Base-by-base conservation (phyloP, 2,797 vertebrate species). In the Lophius americanus region DNA sequence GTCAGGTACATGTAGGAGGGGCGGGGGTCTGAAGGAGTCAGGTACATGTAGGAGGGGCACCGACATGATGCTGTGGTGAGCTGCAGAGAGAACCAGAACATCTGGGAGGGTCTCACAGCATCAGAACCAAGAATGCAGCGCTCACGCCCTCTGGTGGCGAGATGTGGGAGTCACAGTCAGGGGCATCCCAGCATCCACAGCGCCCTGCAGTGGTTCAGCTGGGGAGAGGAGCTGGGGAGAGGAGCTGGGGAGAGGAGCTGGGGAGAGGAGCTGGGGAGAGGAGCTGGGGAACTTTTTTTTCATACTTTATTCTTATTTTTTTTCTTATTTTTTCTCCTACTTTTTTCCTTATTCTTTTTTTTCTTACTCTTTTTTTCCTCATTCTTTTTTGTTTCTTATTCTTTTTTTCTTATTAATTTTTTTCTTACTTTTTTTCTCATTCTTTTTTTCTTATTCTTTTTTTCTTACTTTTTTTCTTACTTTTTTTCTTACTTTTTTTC, bases 181-280 rank as follows among this genome's bases (percentile, higher is more conserved):
- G 90, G 95, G 43, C 95, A 95, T 78, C 93, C 92, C 0, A 95
- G 95, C 77, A 94, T 95, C 64, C 89, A 91, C 2, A 94, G 95
- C 0, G 92, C 94, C 7, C 84, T 96, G 75, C 92, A 89, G 75
- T 96, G 96, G 96, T 92, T 94, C 67, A 91, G 81, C 0, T 78
- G 93, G 78, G 92, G 91, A 51, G 82, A 90, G 9, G 93, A 95
- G 80, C 85, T 90, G 0, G 41, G 2, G 93, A 93, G 43, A 94
- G 93, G 0, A 68, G 77, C 0, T 46, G 85, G 0, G 1, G 94
- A 61, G 93, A 81, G 0, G 94, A 96, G 60, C 92, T 96, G 38
- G 89, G 96, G 72, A 94, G n/a, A n/a, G n/a, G n/a, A n/a, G n/a
- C n/a, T n/a, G n/a, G n/a, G n/a, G n/a, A n/a, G n/a, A n/a, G n/a